Conservation (phyloP, 2,888 invertebrate genomes). For the Drosophila greeni region DNA sequence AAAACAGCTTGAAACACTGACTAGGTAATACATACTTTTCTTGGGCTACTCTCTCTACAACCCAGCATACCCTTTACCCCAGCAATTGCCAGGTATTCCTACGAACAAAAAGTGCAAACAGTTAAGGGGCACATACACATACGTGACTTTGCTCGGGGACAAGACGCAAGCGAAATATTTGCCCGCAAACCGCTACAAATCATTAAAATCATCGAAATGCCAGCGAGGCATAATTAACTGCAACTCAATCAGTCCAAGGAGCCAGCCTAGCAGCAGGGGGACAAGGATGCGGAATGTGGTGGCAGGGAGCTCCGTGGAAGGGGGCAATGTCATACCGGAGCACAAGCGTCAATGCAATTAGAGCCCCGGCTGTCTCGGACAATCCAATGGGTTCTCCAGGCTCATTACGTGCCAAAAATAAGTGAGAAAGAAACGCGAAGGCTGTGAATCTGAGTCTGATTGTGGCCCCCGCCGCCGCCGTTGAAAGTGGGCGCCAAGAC, state of each 20-base stretch:
- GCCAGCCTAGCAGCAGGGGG: not conserved
- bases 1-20: not conserved
- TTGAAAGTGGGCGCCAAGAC: slow-evolving; percentile 71
- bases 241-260: slow-evolving; percentile 60
- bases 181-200: slow-evolving; percentile 62
- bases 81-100: not conserved
- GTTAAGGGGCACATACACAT: not conserved
- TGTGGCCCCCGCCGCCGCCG: slow-evolving; percentile 28
- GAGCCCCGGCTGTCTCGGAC: slow-evolving; percentile 45
- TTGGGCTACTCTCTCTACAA: no score
- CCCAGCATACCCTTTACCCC: not conserved
- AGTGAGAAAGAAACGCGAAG: slow-evolving; percentile 31
- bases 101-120: not conserved
- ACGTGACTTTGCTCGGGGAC: slow-evolving; percentile 34
- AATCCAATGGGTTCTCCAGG: slow-evolving; percentile 56
- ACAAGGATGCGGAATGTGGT: not conserved
- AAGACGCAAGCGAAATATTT: slow-evolving; percentile 53
- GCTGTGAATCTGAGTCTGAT: slow-evolving; percentile 40
- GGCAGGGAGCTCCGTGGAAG: not conserved
- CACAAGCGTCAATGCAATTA: slow-evolving; percentile 71
- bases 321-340: slow-evolving; percentile 52
- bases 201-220: slow-evolving; percentile 69
- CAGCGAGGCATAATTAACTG: slow-evolving; percentile 68
- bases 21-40: not conserved
- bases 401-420: slow-evolving; percentile 67